Conservation (phyloP, 1,140 invertebrate species). For the Polypedilum vanderplanki region DNA sequence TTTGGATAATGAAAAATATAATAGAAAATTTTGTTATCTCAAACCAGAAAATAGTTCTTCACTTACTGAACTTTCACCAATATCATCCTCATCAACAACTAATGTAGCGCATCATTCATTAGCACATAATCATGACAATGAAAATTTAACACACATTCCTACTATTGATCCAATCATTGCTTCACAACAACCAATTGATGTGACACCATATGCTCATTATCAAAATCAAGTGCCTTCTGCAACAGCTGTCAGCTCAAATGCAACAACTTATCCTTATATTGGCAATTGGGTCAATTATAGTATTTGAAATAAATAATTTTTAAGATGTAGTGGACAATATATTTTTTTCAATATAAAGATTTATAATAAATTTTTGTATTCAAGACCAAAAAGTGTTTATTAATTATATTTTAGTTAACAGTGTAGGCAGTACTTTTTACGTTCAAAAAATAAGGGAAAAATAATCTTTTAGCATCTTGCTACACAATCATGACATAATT, state of each 20-base stretch:
- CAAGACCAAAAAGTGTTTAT: no score
- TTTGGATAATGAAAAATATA: slow-evolving; percentile 34
- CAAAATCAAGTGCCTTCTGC: background rate
- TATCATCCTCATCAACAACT: slow-evolving; percentile 24
- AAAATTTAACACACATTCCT: background rate
- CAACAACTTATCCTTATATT: background rate
- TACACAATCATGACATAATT: background rate
- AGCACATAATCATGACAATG: background rate
- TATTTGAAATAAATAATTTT: no score
- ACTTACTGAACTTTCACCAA: background rate
- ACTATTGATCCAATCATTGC: background rate
- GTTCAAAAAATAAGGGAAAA: no score
- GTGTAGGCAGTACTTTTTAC: no score
- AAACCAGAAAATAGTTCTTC: slow-evolving; percentile 10
- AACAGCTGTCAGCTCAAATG: background rate
- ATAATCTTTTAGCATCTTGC: no score
- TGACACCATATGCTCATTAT: background rate
- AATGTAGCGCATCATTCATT: background rate
- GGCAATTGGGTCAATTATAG: background rate
- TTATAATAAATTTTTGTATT: no score
- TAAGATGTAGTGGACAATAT: no score
- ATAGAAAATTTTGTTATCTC: background rate
- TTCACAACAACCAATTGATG: background rate
- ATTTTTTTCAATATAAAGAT: no score
- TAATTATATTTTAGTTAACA: no score